These are phyloP conservation scores for Heliangelus exortis DNA, from an alignment of 2,797 vertebrate species.

Conservation along the genomic window DNA sequence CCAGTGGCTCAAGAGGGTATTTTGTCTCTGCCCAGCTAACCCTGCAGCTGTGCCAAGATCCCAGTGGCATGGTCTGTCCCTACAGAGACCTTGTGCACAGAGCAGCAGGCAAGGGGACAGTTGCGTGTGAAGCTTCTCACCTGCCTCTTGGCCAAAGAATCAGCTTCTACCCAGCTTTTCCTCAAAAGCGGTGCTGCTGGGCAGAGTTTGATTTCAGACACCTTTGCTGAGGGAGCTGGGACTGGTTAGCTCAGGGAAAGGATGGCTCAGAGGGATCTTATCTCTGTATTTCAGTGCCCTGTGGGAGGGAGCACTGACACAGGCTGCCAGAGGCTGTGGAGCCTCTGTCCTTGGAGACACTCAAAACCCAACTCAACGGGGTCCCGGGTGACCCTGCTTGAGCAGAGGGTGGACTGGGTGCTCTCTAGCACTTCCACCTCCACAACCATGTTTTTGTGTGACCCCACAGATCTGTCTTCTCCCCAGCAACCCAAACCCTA, in stretches of 20 bases:
- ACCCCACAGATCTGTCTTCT: neutral
- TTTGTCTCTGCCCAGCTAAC: neutral
- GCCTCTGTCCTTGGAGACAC: neutral
- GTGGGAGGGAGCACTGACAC: neutral
- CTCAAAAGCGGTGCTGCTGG: neutral
- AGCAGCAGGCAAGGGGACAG: accelerated
- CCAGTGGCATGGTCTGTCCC: neutral
- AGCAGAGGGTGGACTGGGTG: neutral
- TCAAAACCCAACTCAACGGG: neutral
- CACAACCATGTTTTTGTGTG: neutral
- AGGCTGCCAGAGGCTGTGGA: neutral
- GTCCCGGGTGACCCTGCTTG: neutral
- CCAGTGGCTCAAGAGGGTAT: neutral
- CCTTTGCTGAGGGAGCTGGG: neutral
- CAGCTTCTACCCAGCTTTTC: neutral
- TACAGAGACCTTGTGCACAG: neutral
- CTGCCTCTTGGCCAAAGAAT: neutral
- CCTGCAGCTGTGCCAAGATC: neutral
- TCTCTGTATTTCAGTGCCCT: neutral
- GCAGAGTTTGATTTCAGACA: neutral
- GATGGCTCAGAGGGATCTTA: neutral
- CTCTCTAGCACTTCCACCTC: neutral
- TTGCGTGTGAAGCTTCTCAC: neutral
- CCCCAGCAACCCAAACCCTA: neutral
- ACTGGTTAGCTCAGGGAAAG: neutral